A percentile compares a stretch with the other conserved stretches of the same genome.
These are phyloP conservation scores for Philotrypesis tridentata DNA, from an alignment of 1,140 invertebrate genomes.

Conservation along the genomic window DNA sequence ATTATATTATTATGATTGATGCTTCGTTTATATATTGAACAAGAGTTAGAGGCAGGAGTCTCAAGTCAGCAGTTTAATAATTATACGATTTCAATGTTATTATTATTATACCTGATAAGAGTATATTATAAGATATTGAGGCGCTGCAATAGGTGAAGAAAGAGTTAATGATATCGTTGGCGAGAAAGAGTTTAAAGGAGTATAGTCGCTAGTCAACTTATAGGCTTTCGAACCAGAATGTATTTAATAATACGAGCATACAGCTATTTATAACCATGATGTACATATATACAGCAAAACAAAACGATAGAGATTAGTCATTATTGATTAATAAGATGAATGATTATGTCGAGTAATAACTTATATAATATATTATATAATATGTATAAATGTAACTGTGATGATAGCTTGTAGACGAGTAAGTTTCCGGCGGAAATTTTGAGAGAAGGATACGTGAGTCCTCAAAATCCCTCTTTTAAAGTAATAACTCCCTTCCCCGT, in stretches of 20 bases:
- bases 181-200: conserved; percentile 25
- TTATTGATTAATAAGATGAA: conserved; percentile 53
- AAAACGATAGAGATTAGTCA: conserved; percentile 44
- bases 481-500: neutral
- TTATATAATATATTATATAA: conserved; percentile 54
- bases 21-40: conserved; percentile 50
- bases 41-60: neutral
- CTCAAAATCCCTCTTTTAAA: conserved; percentile 14
- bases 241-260: conserved; percentile 68
- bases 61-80: conserved; percentile 43
- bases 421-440: conserved; percentile 59
- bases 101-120: conserved; percentile 47
- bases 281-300: conserved; percentile 67
- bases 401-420: conserved; percentile 69
- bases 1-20: conserved; percentile 37
- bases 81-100: conserved; percentile 48
- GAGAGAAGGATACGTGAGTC: conserved; percentile 38
- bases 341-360: conserved; percentile 55
- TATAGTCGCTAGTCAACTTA: conserved; percentile 64
- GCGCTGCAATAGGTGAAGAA: neutral
- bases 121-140: conserved; percentile 49
- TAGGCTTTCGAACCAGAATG: conserved; percentile 67
- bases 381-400: conserved; percentile 71
- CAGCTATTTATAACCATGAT: conserved; percentile 66
- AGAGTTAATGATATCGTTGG: neutral